Base-by-base conservation (phyloP, 2,888 invertebrate species). In the Dicyrtomina minuta region DNA sequence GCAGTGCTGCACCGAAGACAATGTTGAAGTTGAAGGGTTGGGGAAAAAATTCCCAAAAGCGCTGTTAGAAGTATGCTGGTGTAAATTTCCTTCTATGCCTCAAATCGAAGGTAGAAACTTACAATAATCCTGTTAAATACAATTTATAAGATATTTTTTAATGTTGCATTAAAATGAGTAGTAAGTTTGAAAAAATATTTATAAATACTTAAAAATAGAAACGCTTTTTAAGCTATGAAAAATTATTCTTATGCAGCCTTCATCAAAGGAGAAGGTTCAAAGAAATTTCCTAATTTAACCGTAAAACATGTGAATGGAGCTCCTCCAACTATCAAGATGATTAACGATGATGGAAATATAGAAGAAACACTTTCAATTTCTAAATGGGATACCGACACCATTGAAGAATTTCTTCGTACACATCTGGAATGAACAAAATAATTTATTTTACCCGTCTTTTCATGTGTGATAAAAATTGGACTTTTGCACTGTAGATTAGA, bases 351-450 rank as follows among this genome's bases (percentile, higher is more conserved):
- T 44, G 73, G 58, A 1, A 60, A 41, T 1, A 72, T 68, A 5
- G 69, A 62, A 1, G 70, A 73, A 51, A 72, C 71, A 3, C 41
- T 98, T 27, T 96, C 96, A 62, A 96, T 99, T 80, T 95, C 96
- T 79, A 96, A 96, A 81, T 98, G 98, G 98, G 93, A 97, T 82
- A 98, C 98, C 0, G 97, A 99, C 82, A 92, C 96, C 0, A 92
- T 99, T 3, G 93, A 94, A 81, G 96, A 97, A 82, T 99, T 97
- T 84, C 87, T 99, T 76, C 90, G 89, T 77, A 92, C 94, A 43
- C 91, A 95, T 86, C 86, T 97, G 33, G 33, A 33, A 8, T 33
- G 33, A 33, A 33, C 8, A 33, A n/a, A n/a, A n/a, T n/a, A n/a
- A n/a, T n/a, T n/a, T n/a, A n/a, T n/a, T n/a, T n/a, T n/a, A n/a